Base-by-base conservation (phyloP, 1,140 invertebrate genomes). In the Mycetomoellerius zeteki region DNA sequence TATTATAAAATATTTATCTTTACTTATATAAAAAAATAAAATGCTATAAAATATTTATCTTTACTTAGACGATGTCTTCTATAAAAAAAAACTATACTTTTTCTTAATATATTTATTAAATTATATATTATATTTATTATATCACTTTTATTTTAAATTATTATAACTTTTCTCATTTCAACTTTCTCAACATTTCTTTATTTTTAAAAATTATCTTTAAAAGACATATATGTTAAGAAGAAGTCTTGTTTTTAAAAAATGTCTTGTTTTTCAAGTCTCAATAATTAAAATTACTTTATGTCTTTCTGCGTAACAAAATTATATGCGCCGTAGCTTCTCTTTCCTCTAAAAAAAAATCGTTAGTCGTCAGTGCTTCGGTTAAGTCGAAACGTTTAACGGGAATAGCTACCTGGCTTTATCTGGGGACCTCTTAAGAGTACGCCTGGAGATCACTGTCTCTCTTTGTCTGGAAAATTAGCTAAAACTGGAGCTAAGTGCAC, bases 391-490 rank as follows among this genome's bases (percentile, higher is more conserved):
- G 84, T 85, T 85, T 78, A 88, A 88, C 82, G 52, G 64, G 37
- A 54, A 52, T 30, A 72, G 60, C 89, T 91, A 90, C 90, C 89
- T 91, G 90, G 77, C 77, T 90, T 90, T 77, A 85, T 58, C 24
- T 33, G 1, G 21, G 50, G 33, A 47, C 50, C 81, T 69, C 75
- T 90, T 62, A 85, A 87, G 73, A 86, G 77, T 62, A 62, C 37
- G 33, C 21, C 50, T n/a, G 43, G 43, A 88, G 87, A 90, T 89
- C 87, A 69, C 33, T 81, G 62, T 69, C 65, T 24, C 12, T 69
- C 65, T 69, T 50, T 69, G 37, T 65, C 78, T 76, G 58, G 69
- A 89, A 90, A 92, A 93, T 93, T 92, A 92, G 84, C 71, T 84
- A 85, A 89, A 91, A 91, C 89, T 91, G 87, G 85, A 86, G 67